Conservation (phyloP, 2,888 invertebrate species). For the Drosophila testacea region DNA sequence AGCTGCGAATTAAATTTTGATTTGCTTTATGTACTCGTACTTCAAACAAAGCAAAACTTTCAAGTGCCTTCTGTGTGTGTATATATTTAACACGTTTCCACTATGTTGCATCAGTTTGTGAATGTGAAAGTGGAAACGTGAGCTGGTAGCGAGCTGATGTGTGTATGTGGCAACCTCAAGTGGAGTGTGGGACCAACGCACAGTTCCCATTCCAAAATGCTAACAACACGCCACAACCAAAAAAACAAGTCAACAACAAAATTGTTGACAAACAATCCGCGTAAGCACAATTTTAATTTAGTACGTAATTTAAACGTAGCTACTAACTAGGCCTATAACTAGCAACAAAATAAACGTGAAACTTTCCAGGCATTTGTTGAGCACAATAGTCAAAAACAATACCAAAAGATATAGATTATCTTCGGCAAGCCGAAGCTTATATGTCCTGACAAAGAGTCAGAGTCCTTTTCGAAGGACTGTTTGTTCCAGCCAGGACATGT, state of each 20-base stretch:
- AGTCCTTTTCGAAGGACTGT: neutral
- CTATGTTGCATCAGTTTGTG: conserved; percentile 28
- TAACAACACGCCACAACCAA: conserved; percentile 62
- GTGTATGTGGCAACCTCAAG: conserved; percentile 38
- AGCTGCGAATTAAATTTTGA: conserved; percentile 22
- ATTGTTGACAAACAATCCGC: conserved; percentile 67
- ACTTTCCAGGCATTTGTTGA: conserved; percentile 65
- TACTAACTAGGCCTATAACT: conserved; percentile 62
- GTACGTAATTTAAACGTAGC: conserved; percentile 59
- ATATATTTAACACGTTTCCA: conserved; percentile 17
- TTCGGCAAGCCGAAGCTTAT: conserved; percentile 43
- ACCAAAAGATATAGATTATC: conserved; percentile 14
- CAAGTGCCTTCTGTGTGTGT: conserved; percentile 44
- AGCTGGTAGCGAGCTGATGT: conserved; percentile 27
- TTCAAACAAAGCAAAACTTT: conserved; percentile 70
- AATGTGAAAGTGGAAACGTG: conserved; percentile 23
- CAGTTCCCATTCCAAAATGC: conserved; percentile 55
- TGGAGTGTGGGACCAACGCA: conserved; percentile 57
- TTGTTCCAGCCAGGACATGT: conserved; percentile 20
- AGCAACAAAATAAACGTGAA: conserved; percentile 25
- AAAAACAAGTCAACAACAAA: conserved; percentile 14
- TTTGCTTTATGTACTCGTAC: conserved; percentile 20
- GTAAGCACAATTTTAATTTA: conserved; percentile 80
- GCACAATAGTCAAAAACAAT: conserved; percentile 55
- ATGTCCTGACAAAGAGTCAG: conserved; percentile 21